Conservation (phyloP, 1,140 invertebrate genomes). For the Euglossa dilemma region DNA sequence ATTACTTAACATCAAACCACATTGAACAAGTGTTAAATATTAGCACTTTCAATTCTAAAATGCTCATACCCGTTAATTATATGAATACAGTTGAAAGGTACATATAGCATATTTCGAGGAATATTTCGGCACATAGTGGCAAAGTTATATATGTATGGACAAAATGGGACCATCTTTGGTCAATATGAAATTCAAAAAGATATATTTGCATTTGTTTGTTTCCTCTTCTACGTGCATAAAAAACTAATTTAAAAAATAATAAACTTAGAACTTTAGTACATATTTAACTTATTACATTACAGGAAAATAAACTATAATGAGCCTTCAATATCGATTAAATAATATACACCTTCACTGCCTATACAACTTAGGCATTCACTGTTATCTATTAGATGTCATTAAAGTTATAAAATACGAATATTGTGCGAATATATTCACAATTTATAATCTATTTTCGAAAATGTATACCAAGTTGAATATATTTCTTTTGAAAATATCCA, state of each 20-base stretch:
- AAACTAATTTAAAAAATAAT: conserved; percentile 39
- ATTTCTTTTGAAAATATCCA: conserved; percentile 25
- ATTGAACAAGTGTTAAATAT: conserved; percentile 42
- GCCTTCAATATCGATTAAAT: background rate
- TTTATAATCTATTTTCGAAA: conserved; percentile 39
- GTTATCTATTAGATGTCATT: conserved; percentile 1
- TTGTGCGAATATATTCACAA: conserved; percentile 39
- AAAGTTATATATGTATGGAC: conserved; percentile 55
- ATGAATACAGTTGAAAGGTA: conserved; percentile 68
- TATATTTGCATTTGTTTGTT: conserved; percentile 45
- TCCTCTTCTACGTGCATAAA: conserved; percentile 45
- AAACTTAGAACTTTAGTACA: conserved; percentile 35
- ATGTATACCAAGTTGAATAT: conserved; percentile 26
- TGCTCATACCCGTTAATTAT: conserved; percentile 46
- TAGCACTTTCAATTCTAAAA: conserved; percentile 55
- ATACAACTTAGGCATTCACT: conserved; percentile 35
- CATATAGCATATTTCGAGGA: conserved; percentile 69
- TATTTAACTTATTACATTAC: conserved; percentile 22
- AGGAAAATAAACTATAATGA: conserved; percentile 35
- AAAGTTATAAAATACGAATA: conserved; percentile 25
- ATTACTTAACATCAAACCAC: conserved; percentile 43
- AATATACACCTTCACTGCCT: conserved; percentile 56
- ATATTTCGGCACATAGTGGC: conserved; percentile 78
- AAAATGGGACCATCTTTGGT: conserved; percentile 38
- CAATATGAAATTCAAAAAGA: conserved; percentile 62